Base-by-base conservation (phyloP, 2,113 vertebrate species). In the Cyanistes caeruleus region DNA sequence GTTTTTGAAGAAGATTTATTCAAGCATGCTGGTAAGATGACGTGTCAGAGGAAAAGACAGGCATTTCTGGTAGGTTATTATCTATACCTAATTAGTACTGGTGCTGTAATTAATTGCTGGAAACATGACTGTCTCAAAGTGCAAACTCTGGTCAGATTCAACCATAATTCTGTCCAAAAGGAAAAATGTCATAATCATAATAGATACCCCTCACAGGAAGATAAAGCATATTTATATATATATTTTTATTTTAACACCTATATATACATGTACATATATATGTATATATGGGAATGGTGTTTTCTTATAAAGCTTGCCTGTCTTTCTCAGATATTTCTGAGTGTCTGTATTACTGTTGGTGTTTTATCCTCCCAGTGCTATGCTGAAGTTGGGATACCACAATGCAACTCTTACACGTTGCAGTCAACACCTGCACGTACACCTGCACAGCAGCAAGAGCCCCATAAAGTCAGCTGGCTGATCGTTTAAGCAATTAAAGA, bases 401-500 rank as follows among this genome's bases (percentile, higher is more conserved):
- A 46, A 0, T 22, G 23, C 39, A 70, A 51, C 43, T 78, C 13
- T 24, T 41, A 8, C 7, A 2, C 53, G 65, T 43, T 72, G 39
- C 37, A 85, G 44, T 64, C 83, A 93, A 84, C 92, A 97, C 88
- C 93, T 98, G 93, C 72, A 51, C 33, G 27, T 68, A 17, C 93
- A 97, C 93, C 95, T 97, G 96, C 49, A 51, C 76, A 44, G 49
- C 87, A 75, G 78, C 90, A 93, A 68, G 46, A 95, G 91, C 28
- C 7, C 53, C 39, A 43, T 87, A 86, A 93, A 96, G 75, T 86
- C 93, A 95, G 82, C 79, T 93, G 73, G 58, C 84, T 97, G 95
- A 96, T 97, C 96, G 90, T 97, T 98, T 97, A 97, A 97, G 90
- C 96, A 97, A 97, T 97, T 97, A 97, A 96, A 98, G 76, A 80